phyloP scores from a whole-genome alignment of 2,113 vertebrate species.

The Mellivora capensis region DNA sequence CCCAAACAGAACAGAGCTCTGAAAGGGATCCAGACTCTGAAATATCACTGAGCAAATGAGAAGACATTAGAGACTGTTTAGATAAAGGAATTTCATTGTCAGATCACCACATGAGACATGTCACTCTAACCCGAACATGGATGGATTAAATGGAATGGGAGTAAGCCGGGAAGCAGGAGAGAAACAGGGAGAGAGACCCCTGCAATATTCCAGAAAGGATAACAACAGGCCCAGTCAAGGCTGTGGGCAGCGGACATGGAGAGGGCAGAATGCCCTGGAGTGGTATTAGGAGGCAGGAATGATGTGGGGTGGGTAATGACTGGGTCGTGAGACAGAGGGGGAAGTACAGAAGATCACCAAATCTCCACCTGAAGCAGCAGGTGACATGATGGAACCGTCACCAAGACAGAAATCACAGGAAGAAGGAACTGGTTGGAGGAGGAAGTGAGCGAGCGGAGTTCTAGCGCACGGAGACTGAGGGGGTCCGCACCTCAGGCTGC shows the following conservation, averaged over 20 bases:
- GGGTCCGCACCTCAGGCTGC: not conserved
- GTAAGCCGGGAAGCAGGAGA: not conserved
- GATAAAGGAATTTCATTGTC: not conserved
- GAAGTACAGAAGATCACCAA: not conserved
- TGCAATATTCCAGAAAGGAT: not conserved
- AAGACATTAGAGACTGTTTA: not conserved
- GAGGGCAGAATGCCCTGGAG: not conserved
- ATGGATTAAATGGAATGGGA: not conserved
- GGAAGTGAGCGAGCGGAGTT: rapidly evolving
- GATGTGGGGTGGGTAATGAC: rapidly evolving
- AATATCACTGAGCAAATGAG: no score
- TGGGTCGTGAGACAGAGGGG: not conserved
- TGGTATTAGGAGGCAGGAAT: not conserved
- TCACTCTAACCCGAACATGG: not conserved
- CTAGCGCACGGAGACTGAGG: rapidly evolving
- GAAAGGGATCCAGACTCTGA: not conserved
- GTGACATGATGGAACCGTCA: not conserved
- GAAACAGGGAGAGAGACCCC: not conserved
- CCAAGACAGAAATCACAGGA: not conserved
- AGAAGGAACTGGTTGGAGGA: not conserved
- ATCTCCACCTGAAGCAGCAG: no score
- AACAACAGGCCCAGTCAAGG: no score
- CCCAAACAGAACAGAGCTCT: not conserved
- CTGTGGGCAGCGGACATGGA: rapidly evolving
- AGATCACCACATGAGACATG: not conserved